Conservation (phyloP, 2,888 invertebrate genomes). For the Holacanthella duospinosa region DNA sequence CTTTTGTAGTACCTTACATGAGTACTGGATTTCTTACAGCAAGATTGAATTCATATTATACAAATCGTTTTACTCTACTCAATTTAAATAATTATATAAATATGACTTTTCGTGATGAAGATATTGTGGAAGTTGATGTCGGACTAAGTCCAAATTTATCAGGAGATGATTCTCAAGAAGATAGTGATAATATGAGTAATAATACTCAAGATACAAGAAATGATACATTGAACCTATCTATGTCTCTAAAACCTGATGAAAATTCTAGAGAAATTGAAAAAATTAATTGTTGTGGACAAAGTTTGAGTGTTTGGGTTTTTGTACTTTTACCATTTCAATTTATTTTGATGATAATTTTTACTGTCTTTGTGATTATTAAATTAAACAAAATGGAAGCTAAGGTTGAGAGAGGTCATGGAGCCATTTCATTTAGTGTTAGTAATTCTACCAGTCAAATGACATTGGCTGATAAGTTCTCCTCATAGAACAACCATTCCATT, state of each 20-base stretch:
- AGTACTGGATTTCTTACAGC: neutral
- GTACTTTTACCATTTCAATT: neutral
- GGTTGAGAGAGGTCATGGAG: neutral
- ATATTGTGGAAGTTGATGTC: neutral
- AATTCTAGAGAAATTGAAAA: neutral
- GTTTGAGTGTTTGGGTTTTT: neutral
- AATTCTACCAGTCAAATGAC: neutral
- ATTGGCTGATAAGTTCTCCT: neutral
- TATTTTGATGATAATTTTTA: neutral
- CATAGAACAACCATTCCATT: neutral
- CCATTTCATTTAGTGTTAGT: neutral
- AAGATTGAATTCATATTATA: neutral
- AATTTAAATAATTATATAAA: neutral
- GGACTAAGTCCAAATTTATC: neutral
- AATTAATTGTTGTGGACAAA: neutral
- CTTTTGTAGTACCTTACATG: neutral
- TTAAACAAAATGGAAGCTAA: neutral
- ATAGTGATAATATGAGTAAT: no score
- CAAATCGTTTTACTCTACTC: neutral
- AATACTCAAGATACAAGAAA: no score
- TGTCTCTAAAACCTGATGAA: neutral
- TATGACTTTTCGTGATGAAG: slow-evolving; percentile 8
- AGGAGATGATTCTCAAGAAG: no score
- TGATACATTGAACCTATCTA: no score
- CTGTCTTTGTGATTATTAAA: neutral